A percentile compares a stretch with the other conserved stretches of the same genome.
Conservation (phyloP, 1,140 invertebrate genomes). For the Trachymyrmex cornetzi region DNA sequence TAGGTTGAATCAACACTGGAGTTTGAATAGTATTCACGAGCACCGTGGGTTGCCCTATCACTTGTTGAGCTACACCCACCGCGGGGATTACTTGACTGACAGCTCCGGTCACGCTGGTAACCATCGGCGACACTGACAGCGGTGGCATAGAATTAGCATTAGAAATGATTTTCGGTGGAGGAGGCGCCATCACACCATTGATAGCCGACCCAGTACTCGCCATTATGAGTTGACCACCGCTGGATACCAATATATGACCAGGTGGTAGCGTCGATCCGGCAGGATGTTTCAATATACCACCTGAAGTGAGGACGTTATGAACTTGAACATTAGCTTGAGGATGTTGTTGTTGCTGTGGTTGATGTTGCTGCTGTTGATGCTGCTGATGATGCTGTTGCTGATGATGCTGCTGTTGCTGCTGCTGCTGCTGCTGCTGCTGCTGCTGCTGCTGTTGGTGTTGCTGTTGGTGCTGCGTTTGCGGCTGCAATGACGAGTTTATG, state of each 20-base stretch:
- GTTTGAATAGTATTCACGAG: conserved; percentile 93
- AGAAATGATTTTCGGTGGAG: conserved; percentile 88
- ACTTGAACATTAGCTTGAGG: conserved; percentile 80
- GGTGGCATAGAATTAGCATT: conserved; percentile 89
- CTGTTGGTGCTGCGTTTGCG: conserved; percentile 75
- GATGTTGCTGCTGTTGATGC: conserved; percentile 73
- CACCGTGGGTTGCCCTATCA: conserved; percentile 92
- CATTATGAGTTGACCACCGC: conserved; percentile 91
- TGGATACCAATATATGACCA: conserved; percentile 91
- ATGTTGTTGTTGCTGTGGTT: conserved; percentile 73
- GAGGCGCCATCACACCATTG: conserved; percentile 89
- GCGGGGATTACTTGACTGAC: conserved; percentile 90
- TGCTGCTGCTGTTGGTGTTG: conserved; percentile 76
- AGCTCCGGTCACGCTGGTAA: conserved; percentile 91
- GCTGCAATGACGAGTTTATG: conserved; percentile 77
- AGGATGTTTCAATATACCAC: conserved; percentile 85
- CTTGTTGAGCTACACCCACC: conserved; percentile 88
- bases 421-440: too few species aligned
- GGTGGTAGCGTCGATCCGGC: conserved; percentile 87
- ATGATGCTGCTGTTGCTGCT: too few species aligned
- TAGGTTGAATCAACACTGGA: conserved; percentile 93
- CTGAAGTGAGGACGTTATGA: conserved; percentile 84
- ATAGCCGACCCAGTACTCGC: conserved; percentile 87
- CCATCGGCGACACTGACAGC: conserved; percentile 89
- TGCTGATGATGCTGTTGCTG: conserved; percentile 67